Percentiles rank a stretch among this genome's conserved stretches.
phyloP scores from a whole-genome alignment of 2,888 invertebrate genomes.

The Cheilosia variabilis region DNA sequence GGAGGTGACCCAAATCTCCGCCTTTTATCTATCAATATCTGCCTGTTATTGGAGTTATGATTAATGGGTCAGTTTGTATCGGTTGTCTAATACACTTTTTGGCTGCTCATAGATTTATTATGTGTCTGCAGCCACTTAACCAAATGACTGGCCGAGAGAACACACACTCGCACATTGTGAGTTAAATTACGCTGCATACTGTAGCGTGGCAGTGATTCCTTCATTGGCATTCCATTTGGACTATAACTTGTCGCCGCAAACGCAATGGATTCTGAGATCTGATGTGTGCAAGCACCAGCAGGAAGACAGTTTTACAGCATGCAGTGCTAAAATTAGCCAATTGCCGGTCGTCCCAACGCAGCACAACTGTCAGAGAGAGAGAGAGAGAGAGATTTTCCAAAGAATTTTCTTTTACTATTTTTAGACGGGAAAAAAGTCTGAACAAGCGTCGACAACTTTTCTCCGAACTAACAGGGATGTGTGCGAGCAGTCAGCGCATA shows the following conservation, averaged over 20 bases:
- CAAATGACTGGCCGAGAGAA: constrained; percentile 16
- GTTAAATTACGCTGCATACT: background rate
- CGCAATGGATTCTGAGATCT: constrained; percentile 9
- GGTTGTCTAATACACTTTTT: background rate
- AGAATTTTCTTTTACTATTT: constrained; percentile 66
- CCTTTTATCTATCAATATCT: constrained; percentile 43
- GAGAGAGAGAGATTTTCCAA: constrained; percentile 59
- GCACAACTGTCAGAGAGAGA: constrained; percentile 2
- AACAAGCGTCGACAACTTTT: constrained; percentile 60
- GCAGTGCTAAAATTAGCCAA: constrained; percentile 72
- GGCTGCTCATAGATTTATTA: constrained; percentile 36
- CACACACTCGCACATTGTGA: background rate
- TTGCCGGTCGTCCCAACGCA: constrained; percentile 49
- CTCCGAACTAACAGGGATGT: constrained; percentile 7
- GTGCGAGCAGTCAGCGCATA: constrained; percentile 16
- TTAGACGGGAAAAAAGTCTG: constrained; percentile 44
- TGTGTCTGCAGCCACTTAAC: constrained; percentile 26
- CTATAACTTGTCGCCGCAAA: constrained; percentile 52
- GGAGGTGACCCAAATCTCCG: constrained; percentile 42
- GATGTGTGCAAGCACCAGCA: constrained; percentile 18
- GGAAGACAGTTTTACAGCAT: constrained; percentile 56
- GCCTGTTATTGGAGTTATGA: constrained; percentile 32
- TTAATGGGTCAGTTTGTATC: constrained; percentile 36
- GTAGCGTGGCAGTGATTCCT: constrained; percentile 34
- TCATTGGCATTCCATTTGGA: constrained; percentile 59